phyloP scores from a whole-genome alignment of 2,113 vertebrate genomes.

The Sinocyclocheilus maitianheensis region DNA sequence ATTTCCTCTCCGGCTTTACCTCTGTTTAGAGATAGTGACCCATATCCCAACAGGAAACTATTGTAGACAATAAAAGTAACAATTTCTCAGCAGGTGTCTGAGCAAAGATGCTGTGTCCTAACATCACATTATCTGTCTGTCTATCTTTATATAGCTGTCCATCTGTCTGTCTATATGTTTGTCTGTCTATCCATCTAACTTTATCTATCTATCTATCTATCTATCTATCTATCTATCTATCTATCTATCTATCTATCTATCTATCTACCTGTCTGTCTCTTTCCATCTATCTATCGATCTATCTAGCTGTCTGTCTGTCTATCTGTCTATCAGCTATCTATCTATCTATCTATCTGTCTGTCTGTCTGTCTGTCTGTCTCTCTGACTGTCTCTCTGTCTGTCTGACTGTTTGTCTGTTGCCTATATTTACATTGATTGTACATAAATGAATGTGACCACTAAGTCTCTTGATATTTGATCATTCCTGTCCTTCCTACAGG shows the following conservation, averaged over 20 bases:
- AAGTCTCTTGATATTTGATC: background rate
- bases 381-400: too few species aligned
- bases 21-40: background rate
- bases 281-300: background rate
- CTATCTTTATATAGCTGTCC: too few species aligned
- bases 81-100: background rate
- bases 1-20: background rate
- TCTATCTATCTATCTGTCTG: background rate
- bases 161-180: too few species aligned
- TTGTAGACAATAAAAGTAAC: background rate
- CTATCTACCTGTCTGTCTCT: background rate
- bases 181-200: too few species aligned
- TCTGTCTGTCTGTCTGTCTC: background rate
- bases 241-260: background rate
- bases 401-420: too few species aligned
- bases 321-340: too few species aligned
- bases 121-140: background rate
- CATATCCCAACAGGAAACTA: background rate
- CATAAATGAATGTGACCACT: background rate
- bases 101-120: background rate
- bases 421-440: too few species aligned
- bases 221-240: too few species aligned
- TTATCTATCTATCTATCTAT: too few species aligned
- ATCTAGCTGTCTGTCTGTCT: background rate
- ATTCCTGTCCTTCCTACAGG: conserved; percentile 57